A percentile compares a stretch with the other conserved stretches of the same genome.
These are phyloP conservation scores for Pyralis farinalis DNA, from an alignment of 2,888 invertebrate species.

Conservation along the genomic window DNA sequence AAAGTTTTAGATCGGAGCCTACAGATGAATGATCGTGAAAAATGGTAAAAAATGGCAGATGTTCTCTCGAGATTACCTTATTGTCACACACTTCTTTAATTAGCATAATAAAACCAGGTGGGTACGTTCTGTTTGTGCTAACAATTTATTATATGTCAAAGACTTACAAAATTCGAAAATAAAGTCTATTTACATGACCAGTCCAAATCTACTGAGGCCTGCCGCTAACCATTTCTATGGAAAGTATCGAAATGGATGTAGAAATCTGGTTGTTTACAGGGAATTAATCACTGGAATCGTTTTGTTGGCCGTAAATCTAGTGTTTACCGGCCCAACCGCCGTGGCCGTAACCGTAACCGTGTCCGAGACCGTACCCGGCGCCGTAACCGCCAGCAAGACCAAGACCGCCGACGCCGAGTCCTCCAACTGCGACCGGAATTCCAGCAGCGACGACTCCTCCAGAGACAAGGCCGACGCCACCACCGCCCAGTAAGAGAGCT, in stretches of 20 bases:
- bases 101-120: conserved; percentile 8
- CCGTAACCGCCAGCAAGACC: conserved; percentile 14
- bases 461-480: conserved; percentile 21
- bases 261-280: conserved; percentile 47
- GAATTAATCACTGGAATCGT: conserved; percentile 25
- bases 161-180: conserved; percentile 33
- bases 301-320: conserved; percentile 9
- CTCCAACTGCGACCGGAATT: conserved; percentile 25
- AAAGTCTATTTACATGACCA: conserved; percentile 41
- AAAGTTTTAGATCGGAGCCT: no score
- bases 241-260: conserved; percentile 61
- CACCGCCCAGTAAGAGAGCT: conserved; percentile 49
- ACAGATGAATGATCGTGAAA: no score
- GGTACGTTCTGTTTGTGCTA: conserved; percentile 29
- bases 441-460: conserved; percentile 24
- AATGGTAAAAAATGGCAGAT: no score
- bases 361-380: conserved; percentile 17
- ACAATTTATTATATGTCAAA: conserved; percentile 39
- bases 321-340: conserved; percentile 19
- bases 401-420: conserved; percentile 17
- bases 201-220: conserved; percentile 52
- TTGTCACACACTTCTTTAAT: no score
- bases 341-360: conserved; percentile 18
- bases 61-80: no score
- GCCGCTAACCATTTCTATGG: conserved; percentile 66